Percentiles rank a stretch among this genome's conserved stretches.
These are phyloP conservation scores for Stegodyphus dumicola DNA, from an alignment of 1,140 invertebrate species.

Conservation along the genomic window DNA sequence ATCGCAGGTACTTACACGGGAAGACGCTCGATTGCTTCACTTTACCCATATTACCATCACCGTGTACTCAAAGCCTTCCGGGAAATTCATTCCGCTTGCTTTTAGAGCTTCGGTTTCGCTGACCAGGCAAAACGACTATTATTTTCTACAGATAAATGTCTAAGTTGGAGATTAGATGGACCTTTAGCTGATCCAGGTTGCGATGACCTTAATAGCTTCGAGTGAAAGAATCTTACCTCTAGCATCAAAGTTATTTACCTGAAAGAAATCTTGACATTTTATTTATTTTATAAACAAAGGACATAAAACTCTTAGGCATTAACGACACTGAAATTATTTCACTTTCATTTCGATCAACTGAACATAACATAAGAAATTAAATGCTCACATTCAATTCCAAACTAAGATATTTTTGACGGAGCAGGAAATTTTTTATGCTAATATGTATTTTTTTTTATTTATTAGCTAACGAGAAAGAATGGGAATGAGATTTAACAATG, in stretches of 20 bases:
- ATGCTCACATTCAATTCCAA: too few species aligned
- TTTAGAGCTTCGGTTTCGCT: conserved; percentile 37
- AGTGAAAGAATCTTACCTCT: not conserved
- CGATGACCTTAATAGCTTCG: conserved; percentile 29
- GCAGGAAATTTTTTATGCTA: too few species aligned
- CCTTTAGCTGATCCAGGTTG: conserved; percentile 21
- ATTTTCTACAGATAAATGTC: conserved; percentile 22
- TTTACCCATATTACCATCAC: conserved; percentile 36
- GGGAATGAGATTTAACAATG: too few species aligned
- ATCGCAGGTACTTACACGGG: conserved; percentile 18
- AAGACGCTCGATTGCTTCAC: conserved; percentile 37
- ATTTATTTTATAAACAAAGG: too few species aligned
- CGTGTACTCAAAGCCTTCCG: not conserved
- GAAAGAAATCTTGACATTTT: not conserved
- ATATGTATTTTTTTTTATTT: too few species aligned
- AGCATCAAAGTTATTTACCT: conserved; percentile 15
- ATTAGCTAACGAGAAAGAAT: too few species aligned
- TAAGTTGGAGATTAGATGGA: conserved; percentile 20
- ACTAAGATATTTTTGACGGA: too few species aligned
- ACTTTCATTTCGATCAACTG: too few species aligned
- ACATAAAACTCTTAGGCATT: too few species aligned
- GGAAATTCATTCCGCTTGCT: conserved; percentile 36
- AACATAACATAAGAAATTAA: too few species aligned
- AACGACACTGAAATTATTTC: too few species aligned
- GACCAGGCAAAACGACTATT: conserved; percentile 28